Evolutionary conservation across 2,888 invertebrate species (phyloP), one percentile per base, ranked within the genome.

Genomic region (Scaptomyza cyrtandrae): DNA sequence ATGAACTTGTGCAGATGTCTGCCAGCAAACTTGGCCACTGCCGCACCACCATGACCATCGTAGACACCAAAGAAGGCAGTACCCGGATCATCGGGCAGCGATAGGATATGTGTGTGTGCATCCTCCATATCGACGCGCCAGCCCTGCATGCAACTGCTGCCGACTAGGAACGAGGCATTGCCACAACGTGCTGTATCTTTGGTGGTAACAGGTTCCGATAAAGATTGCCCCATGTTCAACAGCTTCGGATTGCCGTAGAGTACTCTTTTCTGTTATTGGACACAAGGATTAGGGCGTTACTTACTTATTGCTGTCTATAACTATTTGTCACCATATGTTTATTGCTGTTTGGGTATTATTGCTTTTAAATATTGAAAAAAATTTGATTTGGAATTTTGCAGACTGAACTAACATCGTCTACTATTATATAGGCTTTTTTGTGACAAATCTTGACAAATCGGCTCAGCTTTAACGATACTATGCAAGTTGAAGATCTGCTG

Each of bases 71-170:
- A 99, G 93, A 97, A 99, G 2, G 98, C 95, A 24, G 98, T 95
- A 16, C 95, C 95, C 29, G 97, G 97, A 92, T 99, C 99, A 90
- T 98, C 98, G 1, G 98, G 97, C 78, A 98, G 91, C 0, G 98
- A 96, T 10, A 99, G 93, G 80, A 99, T 96, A 89, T 99, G 98
- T 35, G 98, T 98, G 91, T 99, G 99, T 0, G 98, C 97, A 93
- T 99, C 99, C 93, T 99, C 99, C 99, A 99, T 99, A 78, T 97
- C 97, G 63, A 98, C 96, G 71, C 99, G 93, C 99, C 99, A 99
- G 92, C 99, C 99, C 93, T 99, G 99, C 99, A 99, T 99, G 90
- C 98, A 98, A 33, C 98, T 98, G 2, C 98, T 97, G 14, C 98
- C 99, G 7, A 99, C 92, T 1, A 93, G 92, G 86, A 93, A 94